Evolutionary conservation across 2,888 invertebrate genomes (phyloP).

Genomic region (Achlya flavicornis): DNA sequence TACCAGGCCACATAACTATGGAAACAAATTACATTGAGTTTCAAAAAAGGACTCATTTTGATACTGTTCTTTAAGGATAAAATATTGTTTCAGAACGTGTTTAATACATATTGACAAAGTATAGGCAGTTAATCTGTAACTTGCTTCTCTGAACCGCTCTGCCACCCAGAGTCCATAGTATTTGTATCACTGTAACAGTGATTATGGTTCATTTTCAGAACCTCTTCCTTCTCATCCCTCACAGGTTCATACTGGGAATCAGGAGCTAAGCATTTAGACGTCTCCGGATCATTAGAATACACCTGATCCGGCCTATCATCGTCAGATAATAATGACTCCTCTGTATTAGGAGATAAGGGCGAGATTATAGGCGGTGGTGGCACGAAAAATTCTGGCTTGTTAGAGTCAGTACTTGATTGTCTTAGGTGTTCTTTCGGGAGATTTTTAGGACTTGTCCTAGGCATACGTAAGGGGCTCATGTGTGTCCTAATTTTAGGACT

Average conservation of each 20-base stretch:
- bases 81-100: too few species aligned
- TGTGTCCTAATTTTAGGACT: slow-evolving; percentile 69
- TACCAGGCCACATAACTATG: too few species aligned
- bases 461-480: slow-evolving; percentile 60
- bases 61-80: too few species aligned
- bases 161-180: slow-evolving; percentile 88
- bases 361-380: slow-evolving; percentile 61
- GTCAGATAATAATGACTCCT: slow-evolving; percentile 72
- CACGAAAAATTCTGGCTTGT: slow-evolving; percentile 62
- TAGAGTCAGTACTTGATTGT: slow-evolving; percentile 58
- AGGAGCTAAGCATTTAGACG: slow-evolving; percentile 67
- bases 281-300: slow-evolving; percentile 69
- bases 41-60: too few species aligned
- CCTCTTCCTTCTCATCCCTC: slow-evolving; percentile 66
- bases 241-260: slow-evolving; percentile 76
- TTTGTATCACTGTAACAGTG: slow-evolving; percentile 84
- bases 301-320: slow-evolving; percentile 63
- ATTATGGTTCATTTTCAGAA: slow-evolving; percentile 72
- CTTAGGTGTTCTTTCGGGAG: slow-evolving; percentile 58
- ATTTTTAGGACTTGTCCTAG: slow-evolving; percentile 53
- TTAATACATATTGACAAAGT: too few species aligned
- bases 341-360: slow-evolving; percentile 73
- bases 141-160: slow-evolving; percentile 86
- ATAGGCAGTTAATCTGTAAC: slow-evolving; percentile 66
- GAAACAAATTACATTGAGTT: too few species aligned